Percentiles rank a stretch among this genome's conserved stretches.
phyloP scores from a whole-genome alignment of 2,797 vertebrate genomes.

The Crypturellus tataupa region DNA sequence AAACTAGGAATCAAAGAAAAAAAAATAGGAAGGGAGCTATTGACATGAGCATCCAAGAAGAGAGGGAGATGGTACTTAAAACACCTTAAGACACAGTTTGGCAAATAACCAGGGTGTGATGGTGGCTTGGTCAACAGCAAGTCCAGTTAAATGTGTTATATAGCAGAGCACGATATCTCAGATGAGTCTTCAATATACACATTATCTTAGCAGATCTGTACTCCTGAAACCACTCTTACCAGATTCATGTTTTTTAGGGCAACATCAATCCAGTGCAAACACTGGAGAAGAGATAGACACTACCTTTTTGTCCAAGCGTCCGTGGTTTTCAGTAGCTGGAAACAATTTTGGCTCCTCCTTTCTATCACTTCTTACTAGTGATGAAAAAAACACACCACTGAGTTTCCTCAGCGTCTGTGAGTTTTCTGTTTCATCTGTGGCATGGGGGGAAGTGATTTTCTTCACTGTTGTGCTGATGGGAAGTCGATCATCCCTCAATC shows the following conservation, averaged over 20 bases:
- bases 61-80: not conserved
- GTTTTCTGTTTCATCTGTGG: not conserved
- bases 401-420: constrained; percentile 23
- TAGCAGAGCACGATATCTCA: not conserved
- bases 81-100: not conserved
- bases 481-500: not conserved
- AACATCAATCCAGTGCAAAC: not conserved
- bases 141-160: accelerated
- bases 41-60: not conserved
- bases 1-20: not conserved
- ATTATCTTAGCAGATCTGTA: not conserved
- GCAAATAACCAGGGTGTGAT: too few relatives aligned
- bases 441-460: constrained; percentile 43
- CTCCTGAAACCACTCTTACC: not conserved
- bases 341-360: constrained; percentile 44
- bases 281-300: not conserved
- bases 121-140: not conserved
- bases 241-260: accelerated
- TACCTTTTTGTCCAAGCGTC: not conserved
- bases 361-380: constrained; percentile 28
- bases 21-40: not conserved
- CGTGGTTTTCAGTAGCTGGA: not conserved
- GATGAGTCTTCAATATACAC: not conserved
- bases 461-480: constrained; percentile 20
- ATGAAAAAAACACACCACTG: constrained; percentile 29